A percentile compares a stretch with the other conserved stretches of the same genome.
Conservation (phyloP, 2,797 vertebrate genomes). For the Hydrocynus forskahlii region DNA sequence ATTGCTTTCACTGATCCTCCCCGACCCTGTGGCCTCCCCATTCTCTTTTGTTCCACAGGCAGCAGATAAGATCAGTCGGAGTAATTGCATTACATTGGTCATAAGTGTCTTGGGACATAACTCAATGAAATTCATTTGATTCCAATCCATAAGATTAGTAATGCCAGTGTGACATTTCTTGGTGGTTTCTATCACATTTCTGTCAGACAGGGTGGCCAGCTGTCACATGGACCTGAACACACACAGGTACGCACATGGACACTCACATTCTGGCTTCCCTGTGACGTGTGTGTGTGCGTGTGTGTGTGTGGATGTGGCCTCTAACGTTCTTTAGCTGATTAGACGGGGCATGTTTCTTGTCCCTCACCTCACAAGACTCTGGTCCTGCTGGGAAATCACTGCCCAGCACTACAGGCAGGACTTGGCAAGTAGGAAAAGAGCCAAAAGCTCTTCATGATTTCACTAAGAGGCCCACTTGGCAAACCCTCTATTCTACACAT, state of each 20-base stretch:
- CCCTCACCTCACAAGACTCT: constrained; percentile 39
- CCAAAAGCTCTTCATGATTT: constrained; percentile 45
- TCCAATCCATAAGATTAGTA: constrained; percentile 1
- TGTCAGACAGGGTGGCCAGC: constrained; percentile 2
- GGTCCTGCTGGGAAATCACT: constrained; percentile 58
- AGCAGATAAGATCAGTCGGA: constrained; percentile 20
- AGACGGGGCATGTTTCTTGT: constrained; percentile 53
- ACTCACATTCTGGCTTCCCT: background rate
- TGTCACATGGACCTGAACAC: background rate
- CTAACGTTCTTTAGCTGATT: constrained; percentile 55
- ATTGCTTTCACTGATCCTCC: constrained; percentile 10
- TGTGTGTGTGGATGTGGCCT: constrained; percentile 22
- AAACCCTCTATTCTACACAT: constrained; percentile 12
- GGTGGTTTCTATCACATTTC: background rate
- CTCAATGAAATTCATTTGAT: constrained; percentile 10
- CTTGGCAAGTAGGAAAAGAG: constrained; percentile 50
- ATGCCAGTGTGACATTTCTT: constrained; percentile 5
- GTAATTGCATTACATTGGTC: constrained; percentile 32
- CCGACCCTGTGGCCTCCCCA: constrained; percentile 10
- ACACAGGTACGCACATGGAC: constrained; percentile 6
- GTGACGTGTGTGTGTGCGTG: background rate
- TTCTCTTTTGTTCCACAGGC: constrained; percentile 17
- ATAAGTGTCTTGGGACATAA: constrained; percentile 9
- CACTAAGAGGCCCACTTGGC: constrained; percentile 42
- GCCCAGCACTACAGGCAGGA: constrained; percentile 50